These are phyloP conservation scores for Eptesicus fuscus DNA, from an alignment of 2,113 vertebrate genomes.

Conservation along the genomic window DNA sequence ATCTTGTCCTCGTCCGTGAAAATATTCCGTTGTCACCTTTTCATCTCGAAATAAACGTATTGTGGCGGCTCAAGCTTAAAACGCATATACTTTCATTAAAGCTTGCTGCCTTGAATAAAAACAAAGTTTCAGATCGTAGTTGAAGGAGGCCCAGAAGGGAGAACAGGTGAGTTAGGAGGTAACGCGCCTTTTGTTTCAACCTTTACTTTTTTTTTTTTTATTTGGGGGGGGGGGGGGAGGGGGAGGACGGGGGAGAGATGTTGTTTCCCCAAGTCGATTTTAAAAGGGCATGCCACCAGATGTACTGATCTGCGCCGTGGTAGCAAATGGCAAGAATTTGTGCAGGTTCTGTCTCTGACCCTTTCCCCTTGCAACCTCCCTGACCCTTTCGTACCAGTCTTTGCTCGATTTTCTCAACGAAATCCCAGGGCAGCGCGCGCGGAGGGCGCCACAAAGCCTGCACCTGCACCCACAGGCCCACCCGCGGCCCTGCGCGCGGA, in stretches of 20 bases:
- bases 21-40: constrained; percentile 32
- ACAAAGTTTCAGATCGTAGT: constrained; percentile 19
- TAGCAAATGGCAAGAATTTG: not conserved
- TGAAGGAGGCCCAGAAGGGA: not conserved
- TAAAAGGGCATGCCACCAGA: not conserved
- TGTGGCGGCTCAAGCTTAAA: not conserved
- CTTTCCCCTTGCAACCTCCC: not conserved
- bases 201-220: not conserved
- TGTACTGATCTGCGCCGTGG: not conserved
- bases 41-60: not conserved
- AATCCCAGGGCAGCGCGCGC: not conserved
- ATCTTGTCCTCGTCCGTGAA: not conserved
- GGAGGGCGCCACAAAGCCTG: not conserved
- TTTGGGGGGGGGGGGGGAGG: too few species aligned
- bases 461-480: not conserved
- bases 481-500: not conserved
- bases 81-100: not conserved
- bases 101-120: constrained; percentile 49
- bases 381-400: not conserved
- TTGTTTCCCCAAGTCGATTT: constrained; percentile 11
- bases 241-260: not conserved
- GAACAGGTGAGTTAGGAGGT: not conserved
- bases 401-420: constrained; percentile 42
- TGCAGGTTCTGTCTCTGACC: not conserved
- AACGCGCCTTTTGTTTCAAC: not conserved